These are phyloP conservation scores for Notiomystis cincta DNA, from an alignment of 2,113 vertebrate species.

Conservation along the genomic window DNA sequence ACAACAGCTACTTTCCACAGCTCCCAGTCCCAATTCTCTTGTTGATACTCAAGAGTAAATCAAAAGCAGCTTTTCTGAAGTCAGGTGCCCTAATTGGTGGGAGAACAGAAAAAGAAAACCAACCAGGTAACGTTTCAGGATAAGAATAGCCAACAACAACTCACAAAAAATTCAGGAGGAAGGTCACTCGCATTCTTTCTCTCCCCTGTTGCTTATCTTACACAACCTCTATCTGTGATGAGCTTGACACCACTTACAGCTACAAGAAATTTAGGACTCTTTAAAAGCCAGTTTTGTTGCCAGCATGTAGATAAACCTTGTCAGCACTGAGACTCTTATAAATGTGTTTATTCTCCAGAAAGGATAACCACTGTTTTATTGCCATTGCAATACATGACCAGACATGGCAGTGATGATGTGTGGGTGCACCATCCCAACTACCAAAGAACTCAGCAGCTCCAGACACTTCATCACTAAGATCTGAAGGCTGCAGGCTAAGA, in stretches of 20 bases:
- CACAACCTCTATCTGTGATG: neutral
- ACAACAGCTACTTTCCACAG: neutral
- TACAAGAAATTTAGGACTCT: neutral
- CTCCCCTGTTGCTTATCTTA: neutral
- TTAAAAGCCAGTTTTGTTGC: neutral
- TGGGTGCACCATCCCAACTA: neutral
- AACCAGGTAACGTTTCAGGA: neutral
- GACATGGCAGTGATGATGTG: fast-evolving
- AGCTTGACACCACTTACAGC: neutral
- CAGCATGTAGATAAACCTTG: neutral
- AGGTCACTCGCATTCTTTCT: neutral
- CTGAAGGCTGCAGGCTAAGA: neutral
- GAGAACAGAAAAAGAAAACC: neutral
- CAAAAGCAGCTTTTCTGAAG: neutral
- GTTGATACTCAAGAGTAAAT: neutral
- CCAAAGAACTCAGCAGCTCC: neutral
- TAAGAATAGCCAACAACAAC: neutral
- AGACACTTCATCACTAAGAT: neutral
- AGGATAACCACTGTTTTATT: neutral
- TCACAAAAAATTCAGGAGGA: neutral
- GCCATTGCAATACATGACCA: neutral
- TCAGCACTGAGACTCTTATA: neutral
- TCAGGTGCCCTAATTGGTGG: neutral
- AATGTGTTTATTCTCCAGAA: neutral
- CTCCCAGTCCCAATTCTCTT: neutral